Evolutionary conservation across 1,140 invertebrate species (phyloP), one percentile per base, ranked within the genome.

Genomic region (Drosophila repleta): DNA sequence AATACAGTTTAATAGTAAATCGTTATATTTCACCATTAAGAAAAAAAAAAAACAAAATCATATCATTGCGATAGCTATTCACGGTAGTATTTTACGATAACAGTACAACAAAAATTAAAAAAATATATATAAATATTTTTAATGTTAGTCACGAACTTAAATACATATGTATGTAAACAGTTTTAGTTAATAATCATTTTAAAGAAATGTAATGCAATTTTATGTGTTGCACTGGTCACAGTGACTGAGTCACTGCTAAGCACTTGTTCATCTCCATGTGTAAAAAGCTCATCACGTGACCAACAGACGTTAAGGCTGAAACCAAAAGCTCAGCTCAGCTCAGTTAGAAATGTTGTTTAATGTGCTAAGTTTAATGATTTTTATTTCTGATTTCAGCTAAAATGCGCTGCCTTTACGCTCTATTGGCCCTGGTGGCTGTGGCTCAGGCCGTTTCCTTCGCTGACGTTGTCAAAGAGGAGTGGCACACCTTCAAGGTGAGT

Each of bases 401-500:
- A 68, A 94, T 94, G 93, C 92, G 92, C 77, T 52, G 92, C 45
- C 58, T 94, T 49, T 37, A 94, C 10, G 67, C 93, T 26, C 76
- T 94, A 18, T 57, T 92, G 57, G 91, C 91, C 62, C 32, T 94
- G 70, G 58, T 93, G 71, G 92, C 92, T 61, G 85, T 91, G 18
- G 84, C 87, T 7, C 92, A 94, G 45, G 94, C 94, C 11, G 92
- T 96, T 51, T 95, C 95, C 45, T 95, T 95, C 83, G 93, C 94
- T 56, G 95, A 96, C 77, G 92, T 96, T 32, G 92, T 96, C 11
- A 92, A 92, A 66, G 95, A 96, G 91, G 95, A 97, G 93, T 97
- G 95, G 95, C 92, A 93, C 15, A 91, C 94, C 1, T 97, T 95
- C 90, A 97, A 96, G 94, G 96, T 96, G 93, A 93, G 90, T 91